Base-by-base conservation (phyloP, 92 coral and sea anemone genomes). In the Heliopora coerulea region DNA sequence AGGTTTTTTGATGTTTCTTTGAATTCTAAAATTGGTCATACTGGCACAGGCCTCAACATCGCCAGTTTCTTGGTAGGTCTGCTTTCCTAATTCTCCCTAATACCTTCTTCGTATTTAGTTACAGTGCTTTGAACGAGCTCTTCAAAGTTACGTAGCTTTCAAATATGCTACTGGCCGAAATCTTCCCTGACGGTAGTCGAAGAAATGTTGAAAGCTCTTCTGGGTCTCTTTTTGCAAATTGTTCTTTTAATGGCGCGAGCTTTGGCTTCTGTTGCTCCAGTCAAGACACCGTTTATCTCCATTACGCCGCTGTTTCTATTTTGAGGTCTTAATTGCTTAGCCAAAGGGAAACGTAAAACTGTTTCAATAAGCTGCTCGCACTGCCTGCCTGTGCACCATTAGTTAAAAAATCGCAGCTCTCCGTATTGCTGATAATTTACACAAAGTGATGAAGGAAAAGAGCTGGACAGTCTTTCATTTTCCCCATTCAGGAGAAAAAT, bases 261-360 rank as follows among this genome's bases (percentile, higher is more conserved):
- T 37, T 37, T 15, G 7, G 52, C 14, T 46, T 46, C 14, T 6
- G n/a, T 46, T 46, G 52, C n/a, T n/a, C 52, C 52, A 46, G n/a
- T 2, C 52, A 46, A 46, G 17, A 67, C 30, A 8, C 15, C 29
- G 59, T 44, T 42, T 25, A 28, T 26, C 34, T 67, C n/a, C 37
- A 67, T 26, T 48, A 67, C 37, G 49, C 26, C 48, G 74, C 74
- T 67, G 74, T 67, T 67, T 58, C 74, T 67, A 67, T 67, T 67
- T 67, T 67, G 59, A 67, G 74, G 27, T 56, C 0, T 67, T 48
- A 67, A 67, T 67, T 67, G 74, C 56, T 41, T 41, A 66, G 73
- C 32, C 30, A 46, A 65, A 32, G 56, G 74, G 74, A 48, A 67
- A 67, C 19, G 56, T n/a, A 40, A 67, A 67, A 67, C 74, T 44